Evolutionary conservation across 30 jellyfish, hydroid and myxozoan genomes (phyloP).

Genomic region (Hydractinia symbiolongicarpus): DNA sequence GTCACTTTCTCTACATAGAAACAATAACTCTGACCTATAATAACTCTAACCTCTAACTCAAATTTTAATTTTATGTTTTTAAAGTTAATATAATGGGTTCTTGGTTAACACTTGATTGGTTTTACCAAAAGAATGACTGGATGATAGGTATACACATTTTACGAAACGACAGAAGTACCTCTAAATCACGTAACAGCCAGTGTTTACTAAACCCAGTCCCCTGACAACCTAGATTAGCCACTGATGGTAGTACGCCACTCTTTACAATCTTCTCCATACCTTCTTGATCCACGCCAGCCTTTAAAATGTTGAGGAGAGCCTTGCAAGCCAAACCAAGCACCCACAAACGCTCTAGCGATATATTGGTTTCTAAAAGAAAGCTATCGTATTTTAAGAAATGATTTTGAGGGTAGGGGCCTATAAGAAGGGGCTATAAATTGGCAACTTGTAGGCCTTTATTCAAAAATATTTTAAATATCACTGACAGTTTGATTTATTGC

Average conservation of each 20-base stretch:
- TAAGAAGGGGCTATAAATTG: too few species aligned
- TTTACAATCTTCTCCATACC: constrained; percentile 48
- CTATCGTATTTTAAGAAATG: not conserved
- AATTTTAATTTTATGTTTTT: too few species aligned
- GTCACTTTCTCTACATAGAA: too few species aligned
- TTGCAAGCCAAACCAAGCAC: constrained; percentile 67
- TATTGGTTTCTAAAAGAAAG: constrained; percentile 33
- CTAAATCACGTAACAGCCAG: constrained; percentile 84
- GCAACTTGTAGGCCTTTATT: too few species aligned
- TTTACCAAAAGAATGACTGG: too few species aligned
- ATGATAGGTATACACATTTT: too few species aligned
- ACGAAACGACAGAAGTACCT: constrained; percentile 34
- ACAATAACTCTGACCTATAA: too few species aligned
- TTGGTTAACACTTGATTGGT: too few species aligned
- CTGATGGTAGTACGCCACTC: constrained; percentile 61
- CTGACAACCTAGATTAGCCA: constrained; percentile 71
- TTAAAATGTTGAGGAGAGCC: constrained; percentile 55
- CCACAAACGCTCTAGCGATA: constrained; percentile 77
- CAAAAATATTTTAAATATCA: too few species aligned
- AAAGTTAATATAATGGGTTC: too few species aligned
- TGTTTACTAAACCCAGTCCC: constrained; percentile 92
- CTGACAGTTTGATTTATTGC: too few species aligned
- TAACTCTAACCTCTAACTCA: too few species aligned
- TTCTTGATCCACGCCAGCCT: constrained; percentile 65
- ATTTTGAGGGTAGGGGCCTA: not conserved